Percentiles rank a stretch among this genome's conserved stretches.
phyloP scores from a whole-genome alignment of 2,888 invertebrate genomes.

The Chirona hameri region DNA sequence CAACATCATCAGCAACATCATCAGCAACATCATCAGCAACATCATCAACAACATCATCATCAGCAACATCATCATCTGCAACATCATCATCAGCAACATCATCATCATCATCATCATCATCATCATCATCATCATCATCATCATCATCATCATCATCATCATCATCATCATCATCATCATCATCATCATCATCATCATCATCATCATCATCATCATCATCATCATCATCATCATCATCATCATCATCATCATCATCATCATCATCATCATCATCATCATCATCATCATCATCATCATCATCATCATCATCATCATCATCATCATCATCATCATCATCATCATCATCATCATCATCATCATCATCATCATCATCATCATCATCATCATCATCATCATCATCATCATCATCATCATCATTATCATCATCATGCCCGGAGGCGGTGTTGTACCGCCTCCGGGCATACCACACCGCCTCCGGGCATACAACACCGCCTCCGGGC shows the following conservation, averaged over 20 bases:
- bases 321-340: conserved; percentile 22
- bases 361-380: conserved; percentile 22
- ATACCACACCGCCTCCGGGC: too few species aligned
- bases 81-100: too few species aligned
- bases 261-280: conserved; percentile 22
- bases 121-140: conserved; percentile 22
- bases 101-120: conserved; percentile 22
- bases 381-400: conserved; percentile 22
- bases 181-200: conserved; percentile 22
- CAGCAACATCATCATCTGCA: too few species aligned
- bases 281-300: conserved; percentile 22
- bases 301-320: conserved; percentile 22
- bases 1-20: too few species aligned
- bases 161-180: conserved; percentile 3
- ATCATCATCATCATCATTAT: conserved; percentile 22
- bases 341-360: conserved; percentile 22
- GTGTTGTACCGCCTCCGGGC: too few species aligned
- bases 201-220: conserved; percentile 22
- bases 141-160: conserved; percentile 1
- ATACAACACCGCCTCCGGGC: too few species aligned
- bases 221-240: background rate
- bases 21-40: too few species aligned
- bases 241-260: background rate
- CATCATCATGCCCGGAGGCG: conserved; percentile 2
- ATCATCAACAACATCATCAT: too few species aligned